Evolutionary conservation across 2,888 invertebrate species (phyloP), one percentile per base, ranked within the genome.

Genomic region (Trichopria drosophilae): DNA sequence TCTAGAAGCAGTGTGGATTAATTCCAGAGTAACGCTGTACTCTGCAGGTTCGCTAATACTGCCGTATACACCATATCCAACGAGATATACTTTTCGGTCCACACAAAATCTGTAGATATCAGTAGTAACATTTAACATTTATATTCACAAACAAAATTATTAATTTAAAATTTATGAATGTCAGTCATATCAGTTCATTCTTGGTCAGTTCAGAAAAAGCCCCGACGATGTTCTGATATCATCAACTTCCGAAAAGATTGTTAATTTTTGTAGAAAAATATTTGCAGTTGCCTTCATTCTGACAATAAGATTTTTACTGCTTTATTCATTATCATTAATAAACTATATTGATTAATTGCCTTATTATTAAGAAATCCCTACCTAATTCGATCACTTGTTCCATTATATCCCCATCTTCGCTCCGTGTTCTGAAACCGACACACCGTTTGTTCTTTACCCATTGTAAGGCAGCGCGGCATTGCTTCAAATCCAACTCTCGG

Each of bases 51-150:
- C 88, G 71, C 87, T 86, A 64, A 89, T 87, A 22, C 90, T 88
- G 22, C 90, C 91, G 72, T 90, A 91, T 55, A 92, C 77, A 49
- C 91, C 91, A 74, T 91, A 89, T 1, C 91, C 92, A 51, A 90
- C 87, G 15, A 92, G 83, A 75, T 87, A 90, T 61, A 92, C 88
- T 51, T 86, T 80, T 62, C 86, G 82, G 70, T 91, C 90, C 1
- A 89, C 90, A 22, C 84, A 84, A 71, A 92, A 91, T 64, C 90
- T 84, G 64, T 12, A 75, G 68, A 51, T n/a, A 12, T 16, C 4
- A 7, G 12, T 7, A n/a, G n/a, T n/a, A n/a, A n/a, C n/a, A n/a
- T n/a, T n/a, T n/a, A n/a, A n/a, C n/a, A n/a, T n/a, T n/a, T n/a
- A n/a, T n/a, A n/a, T n/a, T n/a, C n/a, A n/a, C n/a, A n/a, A n/a